Percentiles rank a stretch among this genome's conserved stretches.
Evolutionary conservation across 2,888 invertebrate species (phyloP).

Genomic region (Dicycla oo): DNA sequence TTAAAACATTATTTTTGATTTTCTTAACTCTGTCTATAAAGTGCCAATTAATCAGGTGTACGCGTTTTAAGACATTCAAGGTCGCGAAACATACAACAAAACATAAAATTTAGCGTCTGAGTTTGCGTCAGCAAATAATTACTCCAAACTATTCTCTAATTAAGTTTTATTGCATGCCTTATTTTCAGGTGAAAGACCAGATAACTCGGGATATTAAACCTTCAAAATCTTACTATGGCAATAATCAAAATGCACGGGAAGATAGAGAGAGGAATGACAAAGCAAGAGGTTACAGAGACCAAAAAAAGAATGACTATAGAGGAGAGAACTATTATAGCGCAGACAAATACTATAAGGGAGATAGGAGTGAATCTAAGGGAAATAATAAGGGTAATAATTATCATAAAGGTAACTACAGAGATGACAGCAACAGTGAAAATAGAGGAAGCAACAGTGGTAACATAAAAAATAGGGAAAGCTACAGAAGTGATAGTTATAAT

Average conservation of each 20-base stretch:
- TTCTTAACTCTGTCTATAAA: not conserved
- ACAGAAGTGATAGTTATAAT: not conserved
- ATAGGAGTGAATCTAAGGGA: constrained; percentile 11
- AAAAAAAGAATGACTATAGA: constrained; percentile 18
- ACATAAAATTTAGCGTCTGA: too few relatives aligned
- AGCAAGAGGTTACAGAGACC: constrained; percentile 14
- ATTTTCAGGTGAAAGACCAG: constrained; percentile 38
- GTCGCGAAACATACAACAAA: too few relatives aligned
- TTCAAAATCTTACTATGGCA: constrained; percentile 20
- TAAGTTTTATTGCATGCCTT: not conserved
- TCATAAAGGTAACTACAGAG: constrained; percentile 1
- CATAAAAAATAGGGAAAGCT: not conserved
- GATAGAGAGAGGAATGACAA: constrained; percentile 18
- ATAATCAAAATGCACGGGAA: constrained; percentile 26
- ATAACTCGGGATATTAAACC: constrained; percentile 2
- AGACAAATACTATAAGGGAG: constrained; percentile 10
- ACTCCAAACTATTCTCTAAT: not conserved
- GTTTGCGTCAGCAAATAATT: not conserved
- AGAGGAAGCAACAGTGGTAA: not conserved
- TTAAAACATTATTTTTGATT: not conserved
- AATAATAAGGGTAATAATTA: constrained; percentile 7
- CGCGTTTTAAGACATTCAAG: too few relatives aligned
- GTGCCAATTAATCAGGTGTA: too few relatives aligned
- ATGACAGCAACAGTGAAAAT: not conserved
- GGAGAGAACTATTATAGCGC: constrained; percentile 4